phyloP scores from a whole-genome alignment of 2,797 vertebrate genomes.

The Odontamblyopus rebecca region DNA sequence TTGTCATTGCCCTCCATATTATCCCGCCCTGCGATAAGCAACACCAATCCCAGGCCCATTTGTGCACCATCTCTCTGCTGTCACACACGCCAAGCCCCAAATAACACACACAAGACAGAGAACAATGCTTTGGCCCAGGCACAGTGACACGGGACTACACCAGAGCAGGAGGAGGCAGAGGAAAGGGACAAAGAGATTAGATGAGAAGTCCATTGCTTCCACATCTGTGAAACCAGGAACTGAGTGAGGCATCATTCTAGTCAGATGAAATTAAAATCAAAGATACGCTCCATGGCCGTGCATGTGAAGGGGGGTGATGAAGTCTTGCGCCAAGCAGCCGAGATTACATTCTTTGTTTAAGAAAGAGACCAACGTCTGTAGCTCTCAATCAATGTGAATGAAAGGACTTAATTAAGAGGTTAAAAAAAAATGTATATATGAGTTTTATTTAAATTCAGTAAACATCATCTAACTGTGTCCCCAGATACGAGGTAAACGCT shows the following conservation, averaged over 20 bases:
- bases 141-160: conserved; percentile 45
- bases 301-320: conserved; percentile 8
- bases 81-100: conserved; percentile 48
- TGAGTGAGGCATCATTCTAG: conserved; percentile 24
- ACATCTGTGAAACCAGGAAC: conserved; percentile 42
- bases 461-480: no score
- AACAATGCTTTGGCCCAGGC: conserved; percentile 46
- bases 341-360: background rate
- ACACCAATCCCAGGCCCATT: conserved; percentile 54
- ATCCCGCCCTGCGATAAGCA: conserved; percentile 50
- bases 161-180: conserved; percentile 10
- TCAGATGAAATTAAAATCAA: conserved; percentile 26
- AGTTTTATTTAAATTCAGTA: no score
- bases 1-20: conserved; percentile 37
- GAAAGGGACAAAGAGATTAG: conserved; percentile 33
- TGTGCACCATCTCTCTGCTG: conserved; percentile 46
- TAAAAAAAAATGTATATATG: background rate
- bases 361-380: no score
- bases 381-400: background rate
- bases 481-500: no score
- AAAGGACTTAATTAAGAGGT: background rate
- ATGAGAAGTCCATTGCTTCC: conserved; percentile 46
- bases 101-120: conserved; percentile 33
- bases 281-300: conserved; percentile 26
- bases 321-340: background rate